Conservation (phyloP, 2,797 vertebrate genomes). For the Gallinago nigripennis region DNA sequence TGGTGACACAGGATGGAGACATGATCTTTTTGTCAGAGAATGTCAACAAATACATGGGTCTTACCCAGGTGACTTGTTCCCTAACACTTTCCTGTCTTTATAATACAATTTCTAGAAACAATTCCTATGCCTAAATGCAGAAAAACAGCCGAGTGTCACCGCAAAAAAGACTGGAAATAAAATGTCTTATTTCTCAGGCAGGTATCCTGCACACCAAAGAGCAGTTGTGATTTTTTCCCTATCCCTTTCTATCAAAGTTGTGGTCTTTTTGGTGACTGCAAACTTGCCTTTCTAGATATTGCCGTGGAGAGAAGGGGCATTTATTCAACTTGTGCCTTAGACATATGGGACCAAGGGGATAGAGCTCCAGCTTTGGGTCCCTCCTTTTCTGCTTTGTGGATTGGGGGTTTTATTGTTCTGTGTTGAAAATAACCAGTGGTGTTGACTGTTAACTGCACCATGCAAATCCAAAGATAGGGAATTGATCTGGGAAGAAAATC, state of each 20-base stretch:
- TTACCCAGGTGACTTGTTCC: constrained; percentile 89
- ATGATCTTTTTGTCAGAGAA: constrained; percentile 98
- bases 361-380: not conserved
- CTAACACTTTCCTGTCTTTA: not conserved
- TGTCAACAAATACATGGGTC: constrained; percentile 97
- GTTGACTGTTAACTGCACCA: not conserved
- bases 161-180: not conserved
- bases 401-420: not conserved
- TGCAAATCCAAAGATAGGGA: not conserved
- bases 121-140: not conserved
- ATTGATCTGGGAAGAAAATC: not conserved
- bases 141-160: not conserved
- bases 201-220: not conserved
- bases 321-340: not conserved
- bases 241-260: not conserved
- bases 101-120: not conserved
- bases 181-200: not conserved
- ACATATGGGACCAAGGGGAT: not conserved
- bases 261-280: not conserved
- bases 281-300: not conserved
- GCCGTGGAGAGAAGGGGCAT: not conserved
- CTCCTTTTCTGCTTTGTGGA: not conserved
- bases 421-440: not conserved
- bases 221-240: accelerated
- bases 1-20: constrained; percentile 96